These are phyloP conservation scores for Hypanus sabinus DNA, from an alignment of 2,113 vertebrate species.

Conservation along the genomic window DNA sequence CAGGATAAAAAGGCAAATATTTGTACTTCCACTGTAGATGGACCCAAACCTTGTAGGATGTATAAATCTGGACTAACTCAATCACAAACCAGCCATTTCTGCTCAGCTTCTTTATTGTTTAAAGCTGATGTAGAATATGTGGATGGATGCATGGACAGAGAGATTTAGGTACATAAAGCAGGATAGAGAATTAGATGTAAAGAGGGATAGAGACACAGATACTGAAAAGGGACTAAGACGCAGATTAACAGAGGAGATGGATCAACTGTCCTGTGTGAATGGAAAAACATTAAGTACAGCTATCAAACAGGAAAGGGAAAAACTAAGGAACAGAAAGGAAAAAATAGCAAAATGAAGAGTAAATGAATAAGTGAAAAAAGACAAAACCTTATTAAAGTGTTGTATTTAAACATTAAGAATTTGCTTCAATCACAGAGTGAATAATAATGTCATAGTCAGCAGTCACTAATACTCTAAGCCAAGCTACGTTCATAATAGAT, in stretches of 20 bases:
- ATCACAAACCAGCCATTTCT: background rate
- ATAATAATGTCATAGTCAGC: background rate
- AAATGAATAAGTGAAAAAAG: background rate
- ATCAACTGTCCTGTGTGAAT: too few relatives aligned
- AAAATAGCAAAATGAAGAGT: background rate
- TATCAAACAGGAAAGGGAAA: background rate
- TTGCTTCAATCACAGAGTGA: background rate
- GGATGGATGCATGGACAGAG: background rate
- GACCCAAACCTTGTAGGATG: background rate
- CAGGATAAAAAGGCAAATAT: background rate
- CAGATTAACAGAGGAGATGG: background rate
- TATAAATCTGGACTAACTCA: background rate
- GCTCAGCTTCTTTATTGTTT: background rate
- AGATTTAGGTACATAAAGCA: background rate
- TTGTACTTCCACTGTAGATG: background rate
- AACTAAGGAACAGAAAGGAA: background rate
- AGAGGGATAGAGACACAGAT: background rate
- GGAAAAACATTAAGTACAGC: too few relatives aligned
- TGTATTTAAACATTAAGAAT: background rate
- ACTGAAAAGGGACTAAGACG: background rate
- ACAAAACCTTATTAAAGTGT: background rate
- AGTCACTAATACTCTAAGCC: background rate
- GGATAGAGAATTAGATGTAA: background rate
- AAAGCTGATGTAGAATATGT: background rate
- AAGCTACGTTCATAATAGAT: background rate